Evolutionary conservation across 2,888 invertebrate genomes (phyloP), one percentile per base, ranked within the genome.

Genomic region (Pachliopta kotzebuea): DNA sequence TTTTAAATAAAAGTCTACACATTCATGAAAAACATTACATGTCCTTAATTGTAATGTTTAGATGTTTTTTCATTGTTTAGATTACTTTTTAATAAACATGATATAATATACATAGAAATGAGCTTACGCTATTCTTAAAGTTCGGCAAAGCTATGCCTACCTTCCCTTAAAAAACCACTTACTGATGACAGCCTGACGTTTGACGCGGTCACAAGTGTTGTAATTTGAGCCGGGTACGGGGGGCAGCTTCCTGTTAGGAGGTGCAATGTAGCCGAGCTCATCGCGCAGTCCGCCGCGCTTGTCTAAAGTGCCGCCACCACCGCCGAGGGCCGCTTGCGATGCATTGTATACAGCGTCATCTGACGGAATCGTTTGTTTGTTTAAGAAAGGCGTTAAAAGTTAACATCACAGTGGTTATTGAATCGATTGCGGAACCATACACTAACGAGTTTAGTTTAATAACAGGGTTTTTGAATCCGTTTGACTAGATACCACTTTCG

Each of bases 331-430:
- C 26, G 94, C 94, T 83, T 95, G 94, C 18, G 96, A 96, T 79
- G 97, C 96, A 89, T 97, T 97, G 93, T 97, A 97, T 67, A 97
- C 96, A 65, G 97, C 97, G 86, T 97, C 97, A 90, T 97, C 97
- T 97, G 90, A 70, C 45, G 8, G 24, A 45, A 45, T 4, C 18
- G 45, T n/a, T 45, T 45, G 7, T 45, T 45, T 45, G n/a, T 45
- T 45, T 37, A 37, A 14, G 37, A 37, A 14, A 14, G 37, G 14
- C 14, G 14, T 14, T 11, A 37, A 37, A 14, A 37, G n/a, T 45
- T 45, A 8, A n/a, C n/a, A n/a, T 37, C 7, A 6, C 26, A 26
- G 3, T 6, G 26, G 6, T 26, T 3, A 3, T 26, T 26, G 26
- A 26, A 3, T 26, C 26, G 26, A 26, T 26, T n/a, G n/a, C n/a